These are phyloP conservation scores for Anguilla obscura DNA, from an alignment of 2,797 vertebrate genomes.

Conservation along the genomic window DNA sequence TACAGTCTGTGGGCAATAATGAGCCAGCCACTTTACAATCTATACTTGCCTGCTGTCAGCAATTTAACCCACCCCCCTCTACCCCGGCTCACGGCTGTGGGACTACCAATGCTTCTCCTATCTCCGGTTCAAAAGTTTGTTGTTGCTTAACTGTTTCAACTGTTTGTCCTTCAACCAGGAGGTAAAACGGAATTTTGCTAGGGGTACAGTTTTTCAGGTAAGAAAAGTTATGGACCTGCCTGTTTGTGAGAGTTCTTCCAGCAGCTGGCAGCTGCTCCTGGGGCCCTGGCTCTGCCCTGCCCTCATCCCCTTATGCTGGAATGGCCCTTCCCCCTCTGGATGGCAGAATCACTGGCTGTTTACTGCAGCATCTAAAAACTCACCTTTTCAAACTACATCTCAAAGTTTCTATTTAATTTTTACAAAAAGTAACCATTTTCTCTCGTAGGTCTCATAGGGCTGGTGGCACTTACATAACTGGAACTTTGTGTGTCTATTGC, in stretches of 20 bases:
- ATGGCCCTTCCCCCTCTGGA: background rate
- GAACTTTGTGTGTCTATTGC: background rate
- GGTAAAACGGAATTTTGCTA: background rate
- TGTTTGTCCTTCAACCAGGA: background rate
- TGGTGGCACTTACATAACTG: background rate
- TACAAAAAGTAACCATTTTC: background rate
- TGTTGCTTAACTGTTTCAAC: background rate
- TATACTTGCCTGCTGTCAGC: slow-evolving; percentile 10
- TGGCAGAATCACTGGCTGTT: background rate
- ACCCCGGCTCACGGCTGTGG: background rate
- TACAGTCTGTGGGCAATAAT: slow-evolving; percentile 10
- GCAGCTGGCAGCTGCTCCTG: background rate
- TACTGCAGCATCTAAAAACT: background rate
- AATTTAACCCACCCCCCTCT: background rate
- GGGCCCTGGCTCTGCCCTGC: background rate
- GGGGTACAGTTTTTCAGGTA: background rate
- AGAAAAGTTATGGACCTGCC: background rate
- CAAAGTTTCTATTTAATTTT: background rate
- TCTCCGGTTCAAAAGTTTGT: slow-evolving; percentile 8
- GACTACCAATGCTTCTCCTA: background rate
- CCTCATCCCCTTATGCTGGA: background rate
- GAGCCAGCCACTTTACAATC: slow-evolving; percentile 10
- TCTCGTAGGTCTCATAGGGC: background rate
- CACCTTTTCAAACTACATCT: background rate
- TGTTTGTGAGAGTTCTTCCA: background rate